These are phyloP conservation scores for Dasysyrphus tricinctus DNA, from an alignment of 2,888 invertebrate species.

Conservation along the genomic window DNA sequence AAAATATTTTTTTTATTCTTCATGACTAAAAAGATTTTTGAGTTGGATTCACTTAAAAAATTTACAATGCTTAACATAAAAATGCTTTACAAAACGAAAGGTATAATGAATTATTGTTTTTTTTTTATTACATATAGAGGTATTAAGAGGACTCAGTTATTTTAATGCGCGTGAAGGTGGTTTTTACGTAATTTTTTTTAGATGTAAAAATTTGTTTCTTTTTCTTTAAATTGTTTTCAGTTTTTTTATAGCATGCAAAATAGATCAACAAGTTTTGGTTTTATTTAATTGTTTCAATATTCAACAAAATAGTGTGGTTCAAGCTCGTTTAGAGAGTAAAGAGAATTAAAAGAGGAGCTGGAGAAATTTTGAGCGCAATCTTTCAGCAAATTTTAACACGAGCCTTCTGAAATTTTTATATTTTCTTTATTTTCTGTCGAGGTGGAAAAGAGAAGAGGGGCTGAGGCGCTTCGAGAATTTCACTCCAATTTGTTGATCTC, in stretches of 20 bases:
- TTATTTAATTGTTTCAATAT: constrained; percentile 27
- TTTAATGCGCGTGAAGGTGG: constrained; percentile 40
- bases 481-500: constrained; percentile 56
- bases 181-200: not conserved
- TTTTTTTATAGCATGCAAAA: constrained; percentile 34
- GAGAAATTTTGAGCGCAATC: constrained; percentile 55
- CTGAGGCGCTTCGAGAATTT: constrained; percentile 46
- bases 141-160: constrained; percentile 7
- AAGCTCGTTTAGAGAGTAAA: not conserved
- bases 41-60: not conserved
- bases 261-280: constrained; percentile 34
- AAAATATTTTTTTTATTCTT: constrained; percentile 12
- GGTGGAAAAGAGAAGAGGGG: constrained; percentile 17
- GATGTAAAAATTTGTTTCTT: constrained; percentile 4
- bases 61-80: constrained; percentile 23
- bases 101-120: not conserved
- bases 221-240: constrained; percentile 19
- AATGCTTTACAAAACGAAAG: constrained; percentile 54
- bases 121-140: constrained; percentile 10
- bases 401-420: constrained; percentile 56
- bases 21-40: constrained; percentile 2
- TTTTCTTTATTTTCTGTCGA: not conserved
- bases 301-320: constrained; percentile 44
- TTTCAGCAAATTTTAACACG: constrained; percentile 55
- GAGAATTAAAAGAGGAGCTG: constrained; percentile 21